Evolutionary conservation across 1,140 invertebrate species (phyloP).

Genomic region (Hylaeus anthracinus): DNA sequence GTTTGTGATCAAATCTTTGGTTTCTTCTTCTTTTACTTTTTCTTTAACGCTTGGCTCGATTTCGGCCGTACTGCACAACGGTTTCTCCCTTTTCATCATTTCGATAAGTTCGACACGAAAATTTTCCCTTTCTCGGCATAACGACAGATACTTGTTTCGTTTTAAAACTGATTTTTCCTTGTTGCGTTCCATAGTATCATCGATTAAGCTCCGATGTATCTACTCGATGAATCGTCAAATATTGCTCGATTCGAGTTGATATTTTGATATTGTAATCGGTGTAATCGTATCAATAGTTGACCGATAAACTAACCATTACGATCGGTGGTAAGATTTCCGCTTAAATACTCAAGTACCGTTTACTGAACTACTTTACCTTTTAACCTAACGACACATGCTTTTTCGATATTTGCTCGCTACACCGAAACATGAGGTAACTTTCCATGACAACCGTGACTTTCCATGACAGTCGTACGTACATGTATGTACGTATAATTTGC

Average conservation of each 20-base stretch:
- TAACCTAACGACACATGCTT: conserved; percentile 16
- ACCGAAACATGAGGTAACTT: background rate
- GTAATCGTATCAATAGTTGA: background rate
- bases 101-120: conserved; percentile 90
- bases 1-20: conserved; percentile 78
- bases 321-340: too few relatives aligned
- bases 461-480: background rate
- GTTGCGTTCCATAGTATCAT: background rate
- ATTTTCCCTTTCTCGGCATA: conserved; percentile 89
- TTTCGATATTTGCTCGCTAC: conserved; percentile 11
- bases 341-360: too few relatives aligned
- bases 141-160: conserved; percentile 82
- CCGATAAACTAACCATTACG: too few relatives aligned
- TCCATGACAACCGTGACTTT: conserved; percentile 39
- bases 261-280: background rate
- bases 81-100: conserved; percentile 63
- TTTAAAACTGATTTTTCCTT: conserved; percentile 54
- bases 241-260: background rate
- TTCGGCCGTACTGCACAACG: conserved; percentile 29
- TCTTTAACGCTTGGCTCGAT: background rate
- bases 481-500: background rate
- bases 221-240: background rate
- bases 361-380: background rate
- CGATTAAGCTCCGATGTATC: too few relatives aligned
- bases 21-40: conserved; percentile 27